Conservation (phyloP, 30 jellyfish, hydroid and myxozoan genomes). For the Haliclystus octoradiatus region DNA sequence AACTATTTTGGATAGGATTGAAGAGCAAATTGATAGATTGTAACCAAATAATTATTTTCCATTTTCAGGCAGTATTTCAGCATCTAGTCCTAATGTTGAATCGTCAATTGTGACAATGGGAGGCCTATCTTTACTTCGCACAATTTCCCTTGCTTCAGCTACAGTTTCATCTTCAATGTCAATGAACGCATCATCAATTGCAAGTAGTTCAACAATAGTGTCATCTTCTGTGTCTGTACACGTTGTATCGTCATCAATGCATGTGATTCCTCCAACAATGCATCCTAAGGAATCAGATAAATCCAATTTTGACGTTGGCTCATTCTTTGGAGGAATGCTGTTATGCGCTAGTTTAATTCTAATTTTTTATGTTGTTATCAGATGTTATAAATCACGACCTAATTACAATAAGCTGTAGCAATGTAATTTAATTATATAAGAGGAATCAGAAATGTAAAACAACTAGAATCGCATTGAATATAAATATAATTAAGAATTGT, state of each 20-base stretch:
- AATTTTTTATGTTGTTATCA: constrained; percentile 37
- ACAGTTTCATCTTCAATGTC: neutral
- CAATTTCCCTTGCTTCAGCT: too few species aligned
- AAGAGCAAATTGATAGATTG: too few species aligned
- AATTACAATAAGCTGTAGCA: constrained; percentile 15
- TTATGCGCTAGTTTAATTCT: constrained; percentile 52
- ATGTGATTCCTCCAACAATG: constrained; percentile 16
- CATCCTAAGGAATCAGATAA: constrained; percentile 5
- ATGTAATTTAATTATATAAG: too few species aligned
- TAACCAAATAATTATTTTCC: too few species aligned
- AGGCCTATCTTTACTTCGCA: too few species aligned
- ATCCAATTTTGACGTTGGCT: constrained; percentile 51
- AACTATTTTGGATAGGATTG: too few species aligned
- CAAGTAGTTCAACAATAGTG: neutral
- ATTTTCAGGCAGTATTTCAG: too few species aligned
- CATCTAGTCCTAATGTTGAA: too few species aligned
- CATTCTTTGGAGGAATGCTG: constrained; percentile 79
- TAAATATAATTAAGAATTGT: too few species aligned
- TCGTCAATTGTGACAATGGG: too few species aligned
- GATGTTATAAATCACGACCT: constrained; percentile 56
- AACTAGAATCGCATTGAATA: too few species aligned
- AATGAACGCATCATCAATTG: neutral
- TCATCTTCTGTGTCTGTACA: neutral
- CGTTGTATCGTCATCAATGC: constrained; percentile 1
- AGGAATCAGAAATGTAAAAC: too few species aligned